A percentile compares a stretch with the other conserved stretches of the same genome.
Conservation (phyloP, 1,140 invertebrate species). For the Rhagoletis zephyria region DNA sequence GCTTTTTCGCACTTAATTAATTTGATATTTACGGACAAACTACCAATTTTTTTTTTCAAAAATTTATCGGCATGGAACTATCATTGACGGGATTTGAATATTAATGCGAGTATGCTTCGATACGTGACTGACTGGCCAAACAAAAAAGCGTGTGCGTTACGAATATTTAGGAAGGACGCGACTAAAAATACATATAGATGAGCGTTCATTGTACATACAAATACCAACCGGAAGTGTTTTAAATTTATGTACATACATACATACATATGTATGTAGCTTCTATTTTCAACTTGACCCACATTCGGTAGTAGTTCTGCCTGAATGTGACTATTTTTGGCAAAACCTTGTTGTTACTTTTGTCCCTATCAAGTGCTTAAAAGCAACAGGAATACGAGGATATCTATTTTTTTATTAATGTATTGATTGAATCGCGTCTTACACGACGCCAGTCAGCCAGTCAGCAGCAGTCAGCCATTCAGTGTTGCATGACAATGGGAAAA, state of each 20-base stretch:
- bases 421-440: not conserved
- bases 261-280: no score
- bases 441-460: not conserved
- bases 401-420: not conserved
- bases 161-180: not conserved
- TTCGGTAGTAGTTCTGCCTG: not conserved
- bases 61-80: not conserved
- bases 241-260: not conserved
- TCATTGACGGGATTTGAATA: not conserved
- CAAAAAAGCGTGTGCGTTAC: not conserved
- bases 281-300: conserved; percentile 32
- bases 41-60: not conserved
- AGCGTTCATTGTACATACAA: not conserved
- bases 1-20: conserved; percentile 7
- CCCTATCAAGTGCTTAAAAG: no score
- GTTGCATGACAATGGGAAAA: not conserved
- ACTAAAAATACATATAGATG: not conserved
- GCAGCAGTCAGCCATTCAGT: no score
- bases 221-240: conserved; percentile 24
- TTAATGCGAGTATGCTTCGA: not conserved
- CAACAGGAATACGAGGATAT: no score
- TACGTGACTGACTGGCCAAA: no score
- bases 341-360: no score
- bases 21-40: not conserved
- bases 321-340: not conserved